Base-by-base conservation (phyloP, 2,888 invertebrate species). In the Dynastes grantii region DNA sequence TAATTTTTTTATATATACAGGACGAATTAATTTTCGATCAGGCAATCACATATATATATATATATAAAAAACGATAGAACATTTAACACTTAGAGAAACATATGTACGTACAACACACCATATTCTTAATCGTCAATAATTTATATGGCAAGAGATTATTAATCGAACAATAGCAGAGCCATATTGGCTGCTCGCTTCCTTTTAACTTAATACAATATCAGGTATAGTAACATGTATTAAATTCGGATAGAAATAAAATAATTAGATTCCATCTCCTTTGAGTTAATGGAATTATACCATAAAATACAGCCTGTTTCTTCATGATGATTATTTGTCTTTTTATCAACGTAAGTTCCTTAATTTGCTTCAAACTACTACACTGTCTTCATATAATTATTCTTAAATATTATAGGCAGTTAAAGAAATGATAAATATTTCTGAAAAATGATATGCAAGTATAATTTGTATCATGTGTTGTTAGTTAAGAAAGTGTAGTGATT, bases 1-100 rank as follows among this genome's bases (percentile, higher is more conserved):
- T 61, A 79, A 67, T 79, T 76, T 40, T 67, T 80, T 79, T 76
- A 53, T 80, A 78, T 81, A 68, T 78, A 77, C 77, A 78, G 81
- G 81, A 81, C 81, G 81, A 80, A 80, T 81, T 78, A 58, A 55
- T 73, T 63, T 78, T 76, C 75, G 51, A 68, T 81, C 75, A 78
- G 78, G 78, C 78, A 81, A 81, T 80, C 80, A 80, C 81, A 81
- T 78, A 68, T 61, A 70, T 65, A 73, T 65, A 73, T 65, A 45
- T 70, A 49, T 49, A 76, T 61, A 49, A 40, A 49, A 40, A 78
- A 78, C 22, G 49, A 63, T 58, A 75, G 53, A 75, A 67, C 67
- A 75, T 75, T 61, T 71, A 78, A 77, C 71, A 70, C 71, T 49
- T 70, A 58, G 45, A 61, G 32, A 40, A 53, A 63, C 70, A 70